These are phyloP conservation scores for Todiramphus chloris DNA, from an alignment of 2,113 vertebrate species.

Conservation along the genomic window DNA sequence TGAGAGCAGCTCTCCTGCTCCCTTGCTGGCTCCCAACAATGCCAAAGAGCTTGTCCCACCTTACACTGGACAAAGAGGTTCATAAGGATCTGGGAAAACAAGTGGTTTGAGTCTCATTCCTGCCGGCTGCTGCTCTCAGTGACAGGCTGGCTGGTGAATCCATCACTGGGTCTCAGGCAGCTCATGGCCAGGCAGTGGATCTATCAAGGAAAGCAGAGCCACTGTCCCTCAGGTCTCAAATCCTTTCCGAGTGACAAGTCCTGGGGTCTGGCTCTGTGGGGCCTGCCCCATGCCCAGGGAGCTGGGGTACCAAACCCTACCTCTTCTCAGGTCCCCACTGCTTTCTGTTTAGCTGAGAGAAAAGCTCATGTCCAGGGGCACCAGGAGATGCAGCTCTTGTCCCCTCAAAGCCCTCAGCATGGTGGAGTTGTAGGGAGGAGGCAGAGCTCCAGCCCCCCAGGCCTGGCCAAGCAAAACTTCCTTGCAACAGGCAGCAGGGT, in stretches of 20 bases:
- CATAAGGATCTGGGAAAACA: neutral
- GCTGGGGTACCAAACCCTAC: neutral
- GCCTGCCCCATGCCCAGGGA: neutral
- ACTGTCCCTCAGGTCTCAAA: neutral
- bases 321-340: neutral
- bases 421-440: neutral
- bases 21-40: rapidly evolving
- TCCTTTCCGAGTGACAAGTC: neutral
- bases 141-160: neutral
- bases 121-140: neutral
- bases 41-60: neutral
- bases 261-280: neutral
- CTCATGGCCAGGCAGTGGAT: rapidly evolving
- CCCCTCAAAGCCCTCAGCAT: neutral
- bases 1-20: neutral
- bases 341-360: neutral
- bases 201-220: rapidly evolving
- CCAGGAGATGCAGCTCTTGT: neutral
- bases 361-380: neutral
- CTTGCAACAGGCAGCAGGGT: rapidly evolving
- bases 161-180: rapidly evolving
- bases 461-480: neutral
- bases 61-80: neutral
- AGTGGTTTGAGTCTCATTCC: neutral
- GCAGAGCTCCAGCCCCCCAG: neutral